A percentile compares a stretch with the other conserved stretches of the same genome.
Evolutionary conservation across 2,113 vertebrate species (phyloP).

Genomic region (Larimichthys crocea): DNA sequence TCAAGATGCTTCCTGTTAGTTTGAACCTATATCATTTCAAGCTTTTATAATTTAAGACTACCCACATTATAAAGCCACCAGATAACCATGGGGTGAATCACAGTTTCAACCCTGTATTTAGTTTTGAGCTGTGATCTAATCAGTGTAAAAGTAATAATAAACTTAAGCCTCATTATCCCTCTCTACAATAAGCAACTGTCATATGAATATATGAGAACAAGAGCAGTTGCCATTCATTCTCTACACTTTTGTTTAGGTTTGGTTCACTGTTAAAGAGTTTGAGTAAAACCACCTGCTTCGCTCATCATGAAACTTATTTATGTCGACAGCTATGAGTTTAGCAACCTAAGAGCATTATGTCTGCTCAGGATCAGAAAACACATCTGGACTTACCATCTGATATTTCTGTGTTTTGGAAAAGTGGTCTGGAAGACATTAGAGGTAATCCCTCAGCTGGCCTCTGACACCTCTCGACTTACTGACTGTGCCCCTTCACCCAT

Average conservation of each 20-base stretch:
- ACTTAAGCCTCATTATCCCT: slow-evolving; percentile 51
- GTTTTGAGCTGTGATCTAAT: slow-evolving; percentile 47
- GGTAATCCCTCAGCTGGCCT: slow-evolving; percentile 67
- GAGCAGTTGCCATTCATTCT: slow-evolving; percentile 48
- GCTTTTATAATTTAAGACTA: not conserved
- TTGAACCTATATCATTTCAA: slow-evolving; percentile 1
- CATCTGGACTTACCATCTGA: slow-evolving; percentile 77
- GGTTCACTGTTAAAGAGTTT: slow-evolving; percentile 64
- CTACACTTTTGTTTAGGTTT: slow-evolving; percentile 66
- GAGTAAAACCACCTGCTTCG: slow-evolving; percentile 73
- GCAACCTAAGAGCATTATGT: slow-evolving; percentile 73
- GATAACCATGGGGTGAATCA: slow-evolving; percentile 8
- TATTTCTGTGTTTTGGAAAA: slow-evolving; percentile 72
- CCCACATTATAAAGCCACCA: not conserved
- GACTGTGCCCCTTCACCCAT: slow-evolving; percentile 64
- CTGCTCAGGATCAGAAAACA: slow-evolving; percentile 73
- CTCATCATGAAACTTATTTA: slow-evolving; percentile 77
- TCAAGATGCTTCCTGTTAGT: not conserved
- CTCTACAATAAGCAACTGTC: slow-evolving; percentile 63
- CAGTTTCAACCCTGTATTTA: slow-evolving; percentile 23
- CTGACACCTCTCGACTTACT: slow-evolving; percentile 70
- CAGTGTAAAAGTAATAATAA: slow-evolving; percentile 61
- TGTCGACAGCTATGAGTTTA: slow-evolving; percentile 73
- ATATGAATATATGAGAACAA: slow-evolving; percentile 41
- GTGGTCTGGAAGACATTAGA: slow-evolving; percentile 75